A percentile compares a stretch with the other conserved stretches of the same genome.
phyloP scores from a whole-genome alignment of 2,888 invertebrate genomes.

The Amiota mariae region DNA sequence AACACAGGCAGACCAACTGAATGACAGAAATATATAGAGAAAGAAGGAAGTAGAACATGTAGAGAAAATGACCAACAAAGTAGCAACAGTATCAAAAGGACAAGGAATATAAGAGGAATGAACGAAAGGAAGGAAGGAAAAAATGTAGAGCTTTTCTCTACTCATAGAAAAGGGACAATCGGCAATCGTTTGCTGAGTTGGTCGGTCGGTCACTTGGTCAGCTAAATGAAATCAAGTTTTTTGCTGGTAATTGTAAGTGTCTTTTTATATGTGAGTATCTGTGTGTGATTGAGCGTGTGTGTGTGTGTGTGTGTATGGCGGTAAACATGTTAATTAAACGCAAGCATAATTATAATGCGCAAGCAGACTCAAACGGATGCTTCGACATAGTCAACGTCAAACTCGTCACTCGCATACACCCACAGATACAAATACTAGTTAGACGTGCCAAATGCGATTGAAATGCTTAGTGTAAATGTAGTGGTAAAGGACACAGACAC shows the following conservation, averaged over 20 bases:
- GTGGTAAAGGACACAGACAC: not conserved
- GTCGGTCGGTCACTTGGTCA: conserved; percentile 56
- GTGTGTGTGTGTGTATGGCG: conserved; percentile 34
- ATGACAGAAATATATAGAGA: not conserved
- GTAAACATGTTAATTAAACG: conserved; percentile 60
- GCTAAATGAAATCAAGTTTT: conserved; percentile 32
- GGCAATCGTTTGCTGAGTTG: not conserved
- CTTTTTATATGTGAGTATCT: conserved; percentile 29
- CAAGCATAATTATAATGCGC: conserved; percentile 56
- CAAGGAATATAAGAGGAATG: not conserved
- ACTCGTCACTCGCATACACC: conserved; percentile 14
- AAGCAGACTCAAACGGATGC: conserved; percentile 38
- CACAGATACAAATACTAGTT: not conserved
- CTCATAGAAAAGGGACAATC: too few species aligned
- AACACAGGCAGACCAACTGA: not conserved
- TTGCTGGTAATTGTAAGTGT: conserved; percentile 27
- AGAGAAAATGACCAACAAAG: not conserved
- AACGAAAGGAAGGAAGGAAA: not conserved
- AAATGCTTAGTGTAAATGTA: conserved; percentile 42
- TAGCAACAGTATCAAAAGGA: not conserved
- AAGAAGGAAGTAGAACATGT: not conserved
- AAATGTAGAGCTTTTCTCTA: too few species aligned
- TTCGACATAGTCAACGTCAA: conserved; percentile 26
- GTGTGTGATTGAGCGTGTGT: conserved; percentile 28
- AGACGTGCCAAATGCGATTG: conserved; percentile 47